Base-by-base conservation (phyloP, 2,888 invertebrate species). In the Acanthoscelides obtectus region DNA sequence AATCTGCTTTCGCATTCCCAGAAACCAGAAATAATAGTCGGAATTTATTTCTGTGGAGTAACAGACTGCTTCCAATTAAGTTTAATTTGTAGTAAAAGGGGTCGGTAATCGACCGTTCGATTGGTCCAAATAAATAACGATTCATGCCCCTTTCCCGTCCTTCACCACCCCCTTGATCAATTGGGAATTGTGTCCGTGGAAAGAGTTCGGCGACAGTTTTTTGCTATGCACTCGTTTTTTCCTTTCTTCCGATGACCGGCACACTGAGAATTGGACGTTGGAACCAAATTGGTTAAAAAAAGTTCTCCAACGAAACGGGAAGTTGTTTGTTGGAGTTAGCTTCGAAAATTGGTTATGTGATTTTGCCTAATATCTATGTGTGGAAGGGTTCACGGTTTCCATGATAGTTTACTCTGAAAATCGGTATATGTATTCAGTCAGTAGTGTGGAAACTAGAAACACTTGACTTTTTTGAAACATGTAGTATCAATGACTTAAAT, bases 41-140 rank as follows among this genome's bases (percentile, higher is more conserved):
- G 45, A 45, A 45, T 45, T 45, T 45, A 4, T 69, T 70, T 64
- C 69, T 69, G 64, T 25, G 67, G 45, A 45, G 20, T 72, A 70
- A 72, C 72, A 70, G 66, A 68, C 72, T 67, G 69, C 69, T 71
- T 69, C 66, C 69, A 69, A 70, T 72, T 70, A 68, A 68, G 72
- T 69, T 72, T 68, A 70, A 70, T 72, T 72, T 69, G 70, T 45
- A 67, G 70, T 25, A 71, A 64, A 69, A 68, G 64, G 64, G 22
- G 22, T 64, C 69, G 12, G 63, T 69, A 69, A 69, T 69, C 63
- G 25, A 21, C 69, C 64, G 64, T 64, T 64, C 22, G 69, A 69
- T 69, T 69, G 64, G 69, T 64, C 69, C 64, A 64, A 69, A 69
- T 64, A 69, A 69, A 69, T 69, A 64, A 64, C 63, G 27, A 66